Evolutionary conservation across 2,113 vertebrate species (phyloP).

Genomic region (Lasiurus borealis): DNA sequence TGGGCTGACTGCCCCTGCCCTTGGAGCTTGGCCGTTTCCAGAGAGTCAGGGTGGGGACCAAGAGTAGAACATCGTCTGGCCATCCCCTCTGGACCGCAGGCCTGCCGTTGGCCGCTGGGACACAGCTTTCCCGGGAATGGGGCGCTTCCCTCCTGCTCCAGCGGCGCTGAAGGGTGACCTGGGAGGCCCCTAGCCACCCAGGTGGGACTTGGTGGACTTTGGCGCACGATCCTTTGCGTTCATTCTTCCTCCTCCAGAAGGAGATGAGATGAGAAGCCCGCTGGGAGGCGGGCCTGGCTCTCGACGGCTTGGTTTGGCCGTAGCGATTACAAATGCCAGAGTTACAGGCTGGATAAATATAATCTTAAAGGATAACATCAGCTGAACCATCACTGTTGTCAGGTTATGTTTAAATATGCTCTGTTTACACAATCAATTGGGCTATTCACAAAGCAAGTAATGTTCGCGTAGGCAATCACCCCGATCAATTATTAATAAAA

Average conservation of each 20-base stretch:
- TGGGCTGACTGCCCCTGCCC: background rate
- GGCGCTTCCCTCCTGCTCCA: too few relatives aligned
- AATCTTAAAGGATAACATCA: conserved; percentile 4
- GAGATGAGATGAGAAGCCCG: fast-evolving
- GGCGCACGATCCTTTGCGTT: fast-evolving
- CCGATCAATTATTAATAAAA: conserved; percentile 47
- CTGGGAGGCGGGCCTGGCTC: background rate
- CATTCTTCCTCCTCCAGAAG: background rate
- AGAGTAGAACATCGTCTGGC: fast-evolving
- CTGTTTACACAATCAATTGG: conserved; percentile 56
- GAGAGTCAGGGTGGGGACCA: background rate
- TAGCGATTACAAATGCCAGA: background rate
- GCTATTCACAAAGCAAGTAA: conserved; percentile 4
- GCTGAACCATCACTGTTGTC: conserved; percentile 7
- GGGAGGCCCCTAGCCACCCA: fast-evolving
- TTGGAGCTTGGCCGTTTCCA: too few relatives aligned
- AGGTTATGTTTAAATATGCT: conserved; percentile 28
- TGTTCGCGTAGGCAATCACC: background rate
- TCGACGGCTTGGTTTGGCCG: background rate
- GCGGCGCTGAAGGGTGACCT: too few relatives aligned
- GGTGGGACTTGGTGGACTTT: fast-evolving
- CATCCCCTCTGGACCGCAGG: too few relatives aligned
- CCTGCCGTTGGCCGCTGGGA: fast-evolving
- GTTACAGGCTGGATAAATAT: background rate
- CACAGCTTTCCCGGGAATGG: fast-evolving